phyloP scores from a whole-genome alignment of 2,888 invertebrate genomes.

The Orthosia cruda region DNA sequence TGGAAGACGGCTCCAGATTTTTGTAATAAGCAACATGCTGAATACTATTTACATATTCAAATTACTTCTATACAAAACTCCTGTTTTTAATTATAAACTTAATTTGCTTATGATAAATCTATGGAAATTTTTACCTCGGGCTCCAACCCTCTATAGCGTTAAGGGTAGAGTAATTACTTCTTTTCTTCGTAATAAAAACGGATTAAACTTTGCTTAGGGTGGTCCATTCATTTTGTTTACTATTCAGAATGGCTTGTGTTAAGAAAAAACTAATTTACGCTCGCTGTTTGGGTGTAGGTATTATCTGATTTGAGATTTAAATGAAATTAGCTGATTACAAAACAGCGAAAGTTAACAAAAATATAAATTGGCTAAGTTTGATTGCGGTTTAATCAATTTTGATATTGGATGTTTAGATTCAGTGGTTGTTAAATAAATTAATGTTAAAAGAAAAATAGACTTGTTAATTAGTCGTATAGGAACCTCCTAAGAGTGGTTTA shows the following conservation, averaged over 20 bases:
- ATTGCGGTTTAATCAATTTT: slow-evolving; percentile 52
- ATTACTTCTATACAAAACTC: slow-evolving; percentile 91
- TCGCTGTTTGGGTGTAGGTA: slow-evolving; percentile 81
- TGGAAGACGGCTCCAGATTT: slow-evolving; percentile 61
- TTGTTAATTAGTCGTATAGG: neutral
- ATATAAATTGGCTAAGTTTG: slow-evolving; percentile 59
- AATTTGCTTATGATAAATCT: slow-evolving; percentile 92
- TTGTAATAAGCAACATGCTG: slow-evolving; percentile 82
- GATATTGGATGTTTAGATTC: slow-evolving; percentile 14
- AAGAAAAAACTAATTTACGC: slow-evolving; percentile 89
- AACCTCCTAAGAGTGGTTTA: neutral
- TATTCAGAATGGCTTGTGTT: slow-evolving; percentile 89
- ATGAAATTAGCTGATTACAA: slow-evolving; percentile 81
- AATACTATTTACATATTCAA: slow-evolving; percentile 90
- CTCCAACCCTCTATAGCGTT: slow-evolving; percentile 89
- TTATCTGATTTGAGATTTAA: slow-evolving; percentile 85
- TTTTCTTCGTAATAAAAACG: slow-evolving; percentile 92
- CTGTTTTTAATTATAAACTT: slow-evolving; percentile 92
- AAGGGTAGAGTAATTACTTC: slow-evolving; percentile 92
- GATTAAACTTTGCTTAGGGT: slow-evolving; percentile 92
- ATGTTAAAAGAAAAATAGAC: neutral
- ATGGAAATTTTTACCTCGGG: slow-evolving; percentile 91
- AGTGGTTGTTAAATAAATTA: neutral
- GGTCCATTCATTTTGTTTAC: slow-evolving; percentile 91
- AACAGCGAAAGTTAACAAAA: slow-evolving; percentile 56